Base-by-base conservation (phyloP, 2,113 vertebrate species). In the Colinus virginianus region DNA sequence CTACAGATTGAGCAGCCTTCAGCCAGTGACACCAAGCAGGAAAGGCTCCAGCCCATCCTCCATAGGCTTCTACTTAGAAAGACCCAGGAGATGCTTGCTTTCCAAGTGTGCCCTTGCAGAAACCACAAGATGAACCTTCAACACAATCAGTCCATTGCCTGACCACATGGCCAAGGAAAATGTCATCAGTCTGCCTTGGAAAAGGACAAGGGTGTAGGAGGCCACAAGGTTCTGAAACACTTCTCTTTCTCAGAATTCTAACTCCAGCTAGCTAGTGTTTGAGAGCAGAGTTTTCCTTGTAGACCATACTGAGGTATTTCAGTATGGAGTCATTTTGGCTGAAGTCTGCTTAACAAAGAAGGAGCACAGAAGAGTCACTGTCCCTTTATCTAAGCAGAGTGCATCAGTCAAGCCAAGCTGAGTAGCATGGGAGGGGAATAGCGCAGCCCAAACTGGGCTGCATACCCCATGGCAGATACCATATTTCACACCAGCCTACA, bases 161-260 rank as follows among this genome's bases (percentile, higher is more conserved):
- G 21, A 46, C 25, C 36, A 46, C 18, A 11, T 2, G 36, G 14
- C n/a, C 19, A 58, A 43, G 46, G 42, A 80, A 87, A 87, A 34
- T 63, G 25, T 0, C 0, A 2, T 11, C 12, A 7, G 76, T 42
- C 9, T 48, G 3, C 18, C 66, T 25, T 0, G 3, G 34, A 15
- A 53, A 69, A 85, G 66, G 36, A 72, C 14, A 1, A 38, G 20
- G 32, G 5, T 76, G 32, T 46, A 15, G 30, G 67, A 91, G 22
- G 40, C 13, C n/a, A 55, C 55, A 46, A 43, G 11, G 9, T 40
- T 53, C 69, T 34, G 45, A 71, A 93, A 76, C 13, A 36, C 7
- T 26, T 42, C 42, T 34, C 64, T n/a, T 53, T 53, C 51, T 77
- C 34, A 59, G 10, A 67, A 63, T 7, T 3, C 34, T 74, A 66